phyloP scores from a whole-genome alignment of 2,888 invertebrate genomes.

The Oxyteleia sp. region DNA sequence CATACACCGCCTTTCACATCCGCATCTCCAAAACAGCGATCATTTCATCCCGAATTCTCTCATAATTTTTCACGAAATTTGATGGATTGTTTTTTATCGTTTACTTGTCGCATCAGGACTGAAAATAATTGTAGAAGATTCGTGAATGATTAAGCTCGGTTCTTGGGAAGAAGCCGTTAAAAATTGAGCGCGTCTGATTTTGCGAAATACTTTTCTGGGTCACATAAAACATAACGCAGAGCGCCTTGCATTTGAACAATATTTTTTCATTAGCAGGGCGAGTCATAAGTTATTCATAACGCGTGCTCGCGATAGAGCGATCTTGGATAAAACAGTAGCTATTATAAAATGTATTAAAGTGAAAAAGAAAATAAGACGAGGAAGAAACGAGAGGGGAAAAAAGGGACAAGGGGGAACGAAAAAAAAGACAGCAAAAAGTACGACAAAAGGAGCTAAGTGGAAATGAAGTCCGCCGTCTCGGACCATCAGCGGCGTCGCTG shows the following conservation, averaged over 20 bases:
- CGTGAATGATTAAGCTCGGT: slow-evolving; percentile 37
- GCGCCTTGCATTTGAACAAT: slow-evolving; percentile 32
- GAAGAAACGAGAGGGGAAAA: too few relatives aligned
- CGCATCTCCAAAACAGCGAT: too few relatives aligned
- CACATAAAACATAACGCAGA: slow-evolving; percentile 38
- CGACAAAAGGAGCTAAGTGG: background rate
- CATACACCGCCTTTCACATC: too few relatives aligned
- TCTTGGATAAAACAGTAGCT: slow-evolving; percentile 44
- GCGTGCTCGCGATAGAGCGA: slow-evolving; percentile 36
- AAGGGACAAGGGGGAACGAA: background rate
- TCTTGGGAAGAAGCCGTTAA: slow-evolving; percentile 29
- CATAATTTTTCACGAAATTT: too few relatives aligned
- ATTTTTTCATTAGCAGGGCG: slow-evolving; percentile 51
- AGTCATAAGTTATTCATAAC: slow-evolving; percentile 50
- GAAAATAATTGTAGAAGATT: slow-evolving; percentile 33
- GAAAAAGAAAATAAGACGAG: slow-evolving; percentile 45
- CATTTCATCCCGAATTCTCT: too few relatives aligned
- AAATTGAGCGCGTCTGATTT: slow-evolving; percentile 40
- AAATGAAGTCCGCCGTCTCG: slow-evolving; percentile 7
- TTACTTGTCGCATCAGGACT: slow-evolving; percentile 1
- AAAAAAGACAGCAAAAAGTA: background rate
- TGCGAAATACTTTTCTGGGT: slow-evolving; percentile 44
- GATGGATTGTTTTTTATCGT: slow-evolving; percentile 26
- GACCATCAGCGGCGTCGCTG: slow-evolving; percentile 7
- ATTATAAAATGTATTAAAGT: slow-evolving; percentile 58